Percentiles rank a stretch among this genome's conserved stretches.
These are phyloP conservation scores for Casuarius casuarius DNA, from an alignment of 2,113 vertebrate genomes.

Conservation along the genomic window DNA sequence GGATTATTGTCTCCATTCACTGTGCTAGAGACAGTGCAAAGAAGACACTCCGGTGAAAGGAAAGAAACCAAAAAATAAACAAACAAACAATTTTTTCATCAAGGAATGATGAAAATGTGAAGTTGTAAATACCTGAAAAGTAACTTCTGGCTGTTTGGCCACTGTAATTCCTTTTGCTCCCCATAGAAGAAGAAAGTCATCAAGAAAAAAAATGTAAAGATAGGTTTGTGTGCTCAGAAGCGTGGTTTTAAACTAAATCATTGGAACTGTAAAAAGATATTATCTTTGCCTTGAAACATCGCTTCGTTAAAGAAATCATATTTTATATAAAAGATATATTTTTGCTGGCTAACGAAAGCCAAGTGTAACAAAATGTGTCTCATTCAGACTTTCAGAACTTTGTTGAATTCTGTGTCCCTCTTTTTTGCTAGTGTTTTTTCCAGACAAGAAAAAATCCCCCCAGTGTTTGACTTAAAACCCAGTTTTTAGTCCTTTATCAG, in stretches of 20 bases:
- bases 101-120: constrained; percentile 53
- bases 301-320: neutral
- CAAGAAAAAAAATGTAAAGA: neutral
- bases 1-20: neutral
- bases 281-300: neutral
- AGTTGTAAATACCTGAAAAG: constrained; percentile 56
- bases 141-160: neutral
- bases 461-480: neutral
- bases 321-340: neutral
- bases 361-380: neutral
- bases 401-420: neutral
- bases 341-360: neutral
- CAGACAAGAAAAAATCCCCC: neutral
- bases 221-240: neutral
- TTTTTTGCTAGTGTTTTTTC: neutral
- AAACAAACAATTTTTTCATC: constrained; percentile 14
- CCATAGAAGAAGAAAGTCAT: neutral
- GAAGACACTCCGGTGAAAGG: neutral
- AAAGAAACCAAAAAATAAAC: neutral
- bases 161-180: constrained; percentile 5
- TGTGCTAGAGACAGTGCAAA: neutral
- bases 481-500: neutral
- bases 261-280: neutral
- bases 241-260: neutral
- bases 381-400: neutral